A percentile compares a stretch with the other conserved stretches of the same genome.
Evolutionary conservation across 1,140 invertebrate species (phyloP).

Genomic region (Lithobius niger): DNA sequence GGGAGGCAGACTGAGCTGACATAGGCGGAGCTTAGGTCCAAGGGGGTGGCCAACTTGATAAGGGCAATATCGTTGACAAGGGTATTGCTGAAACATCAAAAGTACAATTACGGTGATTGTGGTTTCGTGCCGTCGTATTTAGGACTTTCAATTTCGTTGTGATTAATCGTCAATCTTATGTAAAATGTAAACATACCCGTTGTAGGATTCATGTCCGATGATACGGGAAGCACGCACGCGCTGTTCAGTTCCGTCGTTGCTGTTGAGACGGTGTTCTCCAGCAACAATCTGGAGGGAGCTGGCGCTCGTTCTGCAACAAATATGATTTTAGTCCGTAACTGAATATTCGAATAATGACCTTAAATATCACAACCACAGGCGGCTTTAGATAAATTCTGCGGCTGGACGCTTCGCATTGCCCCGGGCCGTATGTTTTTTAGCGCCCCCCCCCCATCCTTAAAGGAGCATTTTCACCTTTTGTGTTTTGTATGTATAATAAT

Average conservation of each 20-base stretch:
- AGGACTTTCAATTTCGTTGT: not conserved
- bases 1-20: slow-evolving; percentile 17
- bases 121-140: not conserved
- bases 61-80: slow-evolving; percentile 13
- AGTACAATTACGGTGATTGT: too few species aligned
- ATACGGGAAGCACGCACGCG: slow-evolving; percentile 9
- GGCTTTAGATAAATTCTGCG: too few species aligned
- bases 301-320: not conserved
- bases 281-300: slow-evolving; percentile 8
- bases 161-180: not conserved
- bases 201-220: slow-evolving; percentile 12
- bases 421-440: too few species aligned
- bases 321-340: too few species aligned
- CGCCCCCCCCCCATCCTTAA: too few species aligned
- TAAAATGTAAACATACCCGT: slow-evolving; percentile 10
- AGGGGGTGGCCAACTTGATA: slow-evolving; percentile 15
- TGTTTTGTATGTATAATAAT: too few species aligned
- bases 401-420: too few species aligned
- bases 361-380: too few species aligned
- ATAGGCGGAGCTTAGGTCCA: slow-evolving; percentile 11
- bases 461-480: too few species aligned
- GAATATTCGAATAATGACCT: too few species aligned
- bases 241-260: slow-evolving; percentile 13
- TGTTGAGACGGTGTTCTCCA: slow-evolving; percentile 8
- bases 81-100: not conserved